Conservation (phyloP, 2,888 invertebrate species). For the Eristalis tenax region DNA sequence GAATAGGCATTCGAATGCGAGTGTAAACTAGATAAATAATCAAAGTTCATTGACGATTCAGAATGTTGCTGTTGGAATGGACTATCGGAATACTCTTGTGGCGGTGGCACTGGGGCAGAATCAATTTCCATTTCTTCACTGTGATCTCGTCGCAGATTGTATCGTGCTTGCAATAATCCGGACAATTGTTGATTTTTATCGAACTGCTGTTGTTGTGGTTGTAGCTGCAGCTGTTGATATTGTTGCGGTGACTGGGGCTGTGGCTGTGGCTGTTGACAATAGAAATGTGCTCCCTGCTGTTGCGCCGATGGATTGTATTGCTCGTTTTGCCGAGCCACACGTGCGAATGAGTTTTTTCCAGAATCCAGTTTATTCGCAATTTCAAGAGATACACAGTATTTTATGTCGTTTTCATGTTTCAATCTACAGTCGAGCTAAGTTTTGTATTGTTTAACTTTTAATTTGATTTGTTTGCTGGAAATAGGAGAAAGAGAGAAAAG, state of each 20-base stretch:
- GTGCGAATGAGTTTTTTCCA: background rate
- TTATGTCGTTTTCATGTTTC: background rate
- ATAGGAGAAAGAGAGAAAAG: constrained; percentile 34
- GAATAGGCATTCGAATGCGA: constrained; percentile 20
- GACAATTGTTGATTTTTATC: background rate
- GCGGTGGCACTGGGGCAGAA: constrained; percentile 77
- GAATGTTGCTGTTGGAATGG: constrained; percentile 75
- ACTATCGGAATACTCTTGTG: constrained; percentile 77
- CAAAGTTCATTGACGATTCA: constrained; percentile 80
- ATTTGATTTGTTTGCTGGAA: constrained; percentile 40
- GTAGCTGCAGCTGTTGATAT: background rate
- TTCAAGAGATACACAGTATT: background rate
- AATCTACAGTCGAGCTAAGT: background rate
- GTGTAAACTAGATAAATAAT: constrained; percentile 78
- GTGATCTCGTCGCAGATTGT: constrained; percentile 45
- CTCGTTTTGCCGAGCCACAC: background rate
- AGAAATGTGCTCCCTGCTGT: background rate
- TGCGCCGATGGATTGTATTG: background rate
- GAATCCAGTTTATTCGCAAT: background rate
- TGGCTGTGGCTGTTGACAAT: background rate
- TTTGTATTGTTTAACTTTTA: background rate
- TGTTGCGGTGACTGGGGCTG: background rate
- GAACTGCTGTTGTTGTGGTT: background rate
- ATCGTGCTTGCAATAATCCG: background rate
- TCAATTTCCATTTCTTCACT: constrained; percentile 81